phyloP scores from a whole-genome alignment of 2,113 vertebrate genomes.

The Pyrgilauda ruficollis region DNA sequence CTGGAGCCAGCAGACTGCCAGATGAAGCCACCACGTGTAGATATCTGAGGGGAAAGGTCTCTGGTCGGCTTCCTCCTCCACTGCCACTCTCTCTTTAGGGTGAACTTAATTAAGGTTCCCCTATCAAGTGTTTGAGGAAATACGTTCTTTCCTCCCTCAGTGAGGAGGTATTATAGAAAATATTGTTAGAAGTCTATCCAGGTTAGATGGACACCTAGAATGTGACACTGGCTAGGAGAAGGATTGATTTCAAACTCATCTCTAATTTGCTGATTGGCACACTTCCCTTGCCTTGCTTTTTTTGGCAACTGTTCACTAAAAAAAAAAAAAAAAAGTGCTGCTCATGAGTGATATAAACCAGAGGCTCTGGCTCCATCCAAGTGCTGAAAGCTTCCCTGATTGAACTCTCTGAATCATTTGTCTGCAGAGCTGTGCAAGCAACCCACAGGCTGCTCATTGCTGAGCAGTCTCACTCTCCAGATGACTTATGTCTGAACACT shows the following conservation, averaged over 20 bases:
- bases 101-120: neutral
- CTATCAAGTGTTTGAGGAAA: neutral
- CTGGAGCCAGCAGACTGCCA: neutral
- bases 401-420: neutral
- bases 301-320: neutral
- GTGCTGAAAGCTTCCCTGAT: neutral
- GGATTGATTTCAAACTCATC: neutral
- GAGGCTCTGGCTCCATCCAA: neutral
- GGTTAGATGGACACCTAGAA: neutral
- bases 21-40: rapidly evolving
- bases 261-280: neutral
- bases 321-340: neutral
- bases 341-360: neutral
- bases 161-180: neutral
- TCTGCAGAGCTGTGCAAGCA: neutral
- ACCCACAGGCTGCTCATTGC: neutral
- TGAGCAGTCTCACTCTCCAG: neutral
- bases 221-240: neutral
- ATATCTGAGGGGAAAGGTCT: neutral
- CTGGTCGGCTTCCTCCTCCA: neutral
- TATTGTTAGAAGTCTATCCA: neutral
- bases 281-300: neutral
- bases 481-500: neutral
- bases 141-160: neutral
- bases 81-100: neutral